Evolutionary conservation across 2,113 vertebrate genomes (phyloP), one percentile per base, ranked within the genome.

Genomic region (Clarias gariepinus): DNA sequence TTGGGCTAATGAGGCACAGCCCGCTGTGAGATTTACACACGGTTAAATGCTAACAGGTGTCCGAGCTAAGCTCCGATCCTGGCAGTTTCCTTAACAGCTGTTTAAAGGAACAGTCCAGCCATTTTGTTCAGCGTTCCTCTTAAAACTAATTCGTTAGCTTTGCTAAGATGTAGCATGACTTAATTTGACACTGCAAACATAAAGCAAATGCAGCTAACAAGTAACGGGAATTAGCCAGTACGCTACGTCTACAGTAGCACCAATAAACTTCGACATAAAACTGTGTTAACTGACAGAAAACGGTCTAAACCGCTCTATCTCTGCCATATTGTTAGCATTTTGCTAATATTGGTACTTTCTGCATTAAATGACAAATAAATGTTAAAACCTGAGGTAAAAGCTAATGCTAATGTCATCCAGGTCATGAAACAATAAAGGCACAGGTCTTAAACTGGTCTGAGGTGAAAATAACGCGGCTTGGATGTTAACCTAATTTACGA

Each of bases 1-100:
- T 36, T 30, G n/a, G 93, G 92, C 92, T 94, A 94, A 94, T 93
- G 91, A 95, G 53, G 68, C 53, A 21, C 66, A 91, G 52, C 77
- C 12, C 15, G 7, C n/a, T 52, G 84, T 81, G 52, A 23, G 79
- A 52, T 63, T 68, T 71, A 19, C 74, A 66, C 66, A 58, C 18
- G 55, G 78, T 60, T 68, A 79, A 66, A 88, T 69, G 58, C n/a
- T 83, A 83, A 83, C 81, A 86, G 83, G 41, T 74, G 73, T 80
- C 87, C 87, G 84, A 91, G 89, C 33, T 60, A 13, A 18, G 36
- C 81, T 33, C 68, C 30, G 16, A n/a, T 76, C 57, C 60, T 12
- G 66, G 53, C 8, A 52, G 30, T 21, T 13, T 55, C 16, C 23
- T 28, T 33, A 36, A 55, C 3, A 36, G 47, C 82, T 15, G 36